Conservation (phyloP, 2,113 vertebrate genomes). For the Otis tarda region DNA sequence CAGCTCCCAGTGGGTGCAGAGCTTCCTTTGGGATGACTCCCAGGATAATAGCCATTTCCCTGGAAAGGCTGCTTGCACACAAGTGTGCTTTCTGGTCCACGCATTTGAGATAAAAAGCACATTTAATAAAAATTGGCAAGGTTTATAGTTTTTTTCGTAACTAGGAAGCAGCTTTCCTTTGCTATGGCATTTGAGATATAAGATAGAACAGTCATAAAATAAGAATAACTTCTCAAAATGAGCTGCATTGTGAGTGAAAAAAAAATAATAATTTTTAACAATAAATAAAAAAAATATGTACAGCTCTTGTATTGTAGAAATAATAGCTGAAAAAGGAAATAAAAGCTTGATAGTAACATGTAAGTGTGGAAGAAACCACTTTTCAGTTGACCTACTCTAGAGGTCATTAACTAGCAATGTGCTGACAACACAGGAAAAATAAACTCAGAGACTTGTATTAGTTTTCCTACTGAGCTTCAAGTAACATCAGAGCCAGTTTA, state of each 20-base stretch:
- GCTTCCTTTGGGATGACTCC: no score
- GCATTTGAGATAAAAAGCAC: not conserved
- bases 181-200: not conserved
- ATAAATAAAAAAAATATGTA: not conserved
- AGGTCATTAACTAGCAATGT: conserved; percentile 48
- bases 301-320: not conserved
- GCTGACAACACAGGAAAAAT: conserved; percentile 41
- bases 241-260: not conserved
- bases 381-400: conserved; percentile 42
- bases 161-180: not conserved
- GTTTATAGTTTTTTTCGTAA: not conserved
- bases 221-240: not conserved
- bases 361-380: conserved; percentile 18
- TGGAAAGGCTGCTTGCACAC: not conserved
- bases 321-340: conserved; percentile 53
- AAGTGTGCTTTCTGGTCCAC: not conserved
- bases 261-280: not conserved
- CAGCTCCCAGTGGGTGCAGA: accelerated
- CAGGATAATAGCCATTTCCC: not conserved
- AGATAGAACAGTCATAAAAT: not conserved
- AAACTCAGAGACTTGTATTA: not conserved
- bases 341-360: not conserved
- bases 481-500: not conserved
- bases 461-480: not conserved
- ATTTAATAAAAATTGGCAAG: not conserved